Evolutionary conservation across 2,888 invertebrate genomes (phyloP), one percentile per base, ranked within the genome.

Genomic region (Ditula angustiorana): DNA sequence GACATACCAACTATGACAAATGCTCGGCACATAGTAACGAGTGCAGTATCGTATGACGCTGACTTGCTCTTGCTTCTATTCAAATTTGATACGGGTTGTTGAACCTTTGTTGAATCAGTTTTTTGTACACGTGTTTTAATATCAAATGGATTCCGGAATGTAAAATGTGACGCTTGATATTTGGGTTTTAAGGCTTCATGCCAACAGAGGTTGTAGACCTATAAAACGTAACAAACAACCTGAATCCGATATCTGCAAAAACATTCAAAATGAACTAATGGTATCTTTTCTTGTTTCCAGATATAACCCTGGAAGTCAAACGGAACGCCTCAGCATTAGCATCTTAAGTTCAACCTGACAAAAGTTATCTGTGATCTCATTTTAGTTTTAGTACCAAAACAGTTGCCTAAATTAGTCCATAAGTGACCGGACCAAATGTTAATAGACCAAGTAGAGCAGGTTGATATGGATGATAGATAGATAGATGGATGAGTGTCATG

Each of bases 361-460:
- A 87, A 86, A 87, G 85, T 87, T 86, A 88, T 87, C 90, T 89
- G 92, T 91, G 91, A 91, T 90, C 90, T 91, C 90, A 88, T 74
- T 80, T 81, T 86, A 86, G 82, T 82, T 84, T 79, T 30, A 50
- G 50, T 50, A 50, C 67, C 62, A 78, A 77, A 80, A 85, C 83
- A 77, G 68, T 82, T 74, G 83, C 85, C 85, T 85, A 86, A 83
- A 74, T 77, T 81, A 81, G 74, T 68, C 70, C 78, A 79, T 71
- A 66, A 70, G 71, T 77, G 76, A 66, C 59, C 69, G 73, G 72
- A 74, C 66, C 67, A 70, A 74, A 73, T 50, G 50, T 19, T 30
- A 19, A 50, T 46, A 50, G 70, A 75, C 76, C 82, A 78, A 74
- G 86, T 85, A 87, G 82, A 74, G 74, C 77, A 74, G 81, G 74